Base-by-base conservation (phyloP, 2,888 invertebrate genomes). In the Coremacera marginata region DNA sequence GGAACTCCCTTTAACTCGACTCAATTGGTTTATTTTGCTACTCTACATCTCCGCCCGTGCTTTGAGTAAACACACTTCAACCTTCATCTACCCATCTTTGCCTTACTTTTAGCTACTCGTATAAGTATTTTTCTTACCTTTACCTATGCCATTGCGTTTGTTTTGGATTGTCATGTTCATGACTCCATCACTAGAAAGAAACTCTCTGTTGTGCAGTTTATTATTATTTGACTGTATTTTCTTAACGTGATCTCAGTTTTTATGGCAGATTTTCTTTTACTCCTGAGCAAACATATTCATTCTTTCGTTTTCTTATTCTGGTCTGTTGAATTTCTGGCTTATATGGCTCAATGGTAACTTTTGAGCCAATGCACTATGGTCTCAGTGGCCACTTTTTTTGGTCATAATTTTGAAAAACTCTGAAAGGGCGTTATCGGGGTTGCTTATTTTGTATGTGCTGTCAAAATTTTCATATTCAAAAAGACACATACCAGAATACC, bases 151-250 rank as follows among this genome's bases (percentile, higher is more conserved):
- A 55, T 19, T n/a, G 44, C 34, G 31, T 55, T 70, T n/a, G 19
- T n/a, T 52, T 14, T 71, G 71, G 44, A 71, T 70, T 31, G 25
- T 70, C 52, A 51, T 70, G 70, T 70, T 70, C 70, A 22, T 70
- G 70, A 22, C 55, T 25, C 14, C n/a, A 52, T 51, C 55, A 16
- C 70, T 14, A 49, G 44, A n/a, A 55, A 3, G n/a, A 16, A 16
- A 31, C 55, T 71, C 71, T 71, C 71, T 60, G 60, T 57, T 55
- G 70, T 70, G 55, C 70, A 70, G 70, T 70, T 55, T 70, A 70
- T 70, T 70, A 70, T 70, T 70, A 34, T 70, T 70, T 37, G 55
- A 55, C 71, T 44, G 37, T 60, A 37, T 70, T 70, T 31, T 55
- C 70, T 55, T 70, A 70, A 34, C 70, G 70, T 55, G 70, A 55